phyloP scores from a whole-genome alignment of 2,888 invertebrate species.

The Eucriotettix oculatus region DNA sequence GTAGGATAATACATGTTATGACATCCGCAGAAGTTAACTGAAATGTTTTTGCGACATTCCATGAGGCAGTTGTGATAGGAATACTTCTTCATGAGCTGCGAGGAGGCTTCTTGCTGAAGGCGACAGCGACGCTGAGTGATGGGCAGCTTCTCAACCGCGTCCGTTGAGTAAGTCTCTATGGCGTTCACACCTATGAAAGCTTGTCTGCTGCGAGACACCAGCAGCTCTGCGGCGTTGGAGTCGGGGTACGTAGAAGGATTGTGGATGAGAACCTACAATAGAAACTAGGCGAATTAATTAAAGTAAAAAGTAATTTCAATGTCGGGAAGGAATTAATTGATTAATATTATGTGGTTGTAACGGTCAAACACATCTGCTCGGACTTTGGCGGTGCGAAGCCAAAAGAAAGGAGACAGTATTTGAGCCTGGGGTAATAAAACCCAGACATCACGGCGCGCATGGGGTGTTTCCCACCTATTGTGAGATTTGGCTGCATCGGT shows the following conservation, averaged over 20 bases:
- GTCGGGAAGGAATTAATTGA: too few species aligned
- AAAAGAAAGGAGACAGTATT: too few species aligned
- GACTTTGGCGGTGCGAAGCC: too few species aligned
- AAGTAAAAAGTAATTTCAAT: background rate
- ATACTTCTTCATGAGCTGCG: slow-evolving; percentile 28
- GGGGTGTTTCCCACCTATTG: too few species aligned
- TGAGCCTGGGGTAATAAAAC: too few species aligned
- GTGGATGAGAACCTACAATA: background rate
- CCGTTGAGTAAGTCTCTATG: background rate
- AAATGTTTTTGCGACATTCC: slow-evolving; percentile 33
- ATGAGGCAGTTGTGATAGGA: slow-evolving; percentile 49
- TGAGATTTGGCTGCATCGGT: too few species aligned
- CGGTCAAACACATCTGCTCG: too few species aligned
- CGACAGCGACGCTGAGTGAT: background rate
- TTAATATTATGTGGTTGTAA: too few species aligned
- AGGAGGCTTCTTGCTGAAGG: background rate
- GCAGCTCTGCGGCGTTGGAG: background rate
- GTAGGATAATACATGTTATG: slow-evolving; percentile 38
- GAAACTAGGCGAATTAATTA: background rate
- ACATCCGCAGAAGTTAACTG: slow-evolving; percentile 37
- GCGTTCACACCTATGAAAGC: background rate
- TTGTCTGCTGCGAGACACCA: background rate
- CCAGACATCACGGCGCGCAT: too few species aligned
- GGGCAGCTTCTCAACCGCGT: background rate
- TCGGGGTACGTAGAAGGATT: background rate